Base-by-base conservation (phyloP, 2,888 invertebrate species). In the Agrochola macilenta region DNA sequence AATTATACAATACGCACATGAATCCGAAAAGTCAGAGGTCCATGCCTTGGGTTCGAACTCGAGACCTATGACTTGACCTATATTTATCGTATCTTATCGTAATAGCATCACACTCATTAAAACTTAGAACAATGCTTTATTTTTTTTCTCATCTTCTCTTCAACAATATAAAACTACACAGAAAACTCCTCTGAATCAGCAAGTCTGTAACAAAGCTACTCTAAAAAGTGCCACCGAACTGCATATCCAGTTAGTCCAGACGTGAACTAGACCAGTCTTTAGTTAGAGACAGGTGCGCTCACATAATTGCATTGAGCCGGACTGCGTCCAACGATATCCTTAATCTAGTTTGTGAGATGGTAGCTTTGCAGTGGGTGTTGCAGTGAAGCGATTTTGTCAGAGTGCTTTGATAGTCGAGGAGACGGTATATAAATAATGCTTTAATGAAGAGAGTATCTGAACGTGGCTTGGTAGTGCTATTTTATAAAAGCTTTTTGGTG, bases 241-340 rank as follows among this genome's bases (percentile, higher is more conserved):
- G 78, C 30, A 76, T 43, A 58, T 23, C 60, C 68, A 71, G 76
- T 78, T 76, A 87, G 77, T 66, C 64, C 65, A 20, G 57, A 79
- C 72, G 69, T 49, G 61, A 14, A 73, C 76, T 57, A 0, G n/a
- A 83, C 82, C 4, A 61, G 65, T 65, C 75, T 74, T 82, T 85
- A 88, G 87, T 80, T 71, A 82, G 77, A 58, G 78, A 84, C 92
- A 91, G 91, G 90, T 91, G 92, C 89, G 79, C 87, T 64, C 83
- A 88, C 86, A 86, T 93, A 93, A 93, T 92, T 92, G 91, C 91
- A 92, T 93, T 90, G 87, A 84, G 86, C 84, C 84, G 79, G 84
- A 85, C 88, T 81, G 85, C 88, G 88, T 79, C 85, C 83, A 89
- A 87, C 88, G 90, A 90, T 91, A 92, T 89, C 88, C 88, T 89